These are phyloP conservation scores for Drosophila pseudoobscura DNA, from an alignment of 1,140 invertebrate species.

Conservation along the genomic window DNA sequence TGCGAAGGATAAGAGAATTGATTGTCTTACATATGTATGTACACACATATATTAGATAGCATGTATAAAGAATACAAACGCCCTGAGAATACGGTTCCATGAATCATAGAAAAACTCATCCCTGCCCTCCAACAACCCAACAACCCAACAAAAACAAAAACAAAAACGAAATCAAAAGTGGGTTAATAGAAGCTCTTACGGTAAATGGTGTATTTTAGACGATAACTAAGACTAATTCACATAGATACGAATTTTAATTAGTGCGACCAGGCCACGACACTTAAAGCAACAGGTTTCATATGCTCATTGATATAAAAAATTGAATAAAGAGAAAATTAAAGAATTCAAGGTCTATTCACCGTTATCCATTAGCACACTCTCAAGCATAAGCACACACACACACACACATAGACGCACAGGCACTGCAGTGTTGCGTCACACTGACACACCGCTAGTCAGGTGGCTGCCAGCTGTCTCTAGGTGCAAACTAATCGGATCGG, in stretches of 20 bases:
- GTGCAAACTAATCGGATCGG: constrained; percentile 1
- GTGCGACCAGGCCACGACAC: constrained; percentile 48
- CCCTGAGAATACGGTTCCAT: constrained; percentile 17
- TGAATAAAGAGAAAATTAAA: constrained; percentile 18
- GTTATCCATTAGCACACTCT: constrained; percentile 6
- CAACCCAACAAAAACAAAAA: constrained; percentile 6
- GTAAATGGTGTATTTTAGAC: constrained; percentile 32
- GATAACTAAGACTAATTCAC: constrained; percentile 68
- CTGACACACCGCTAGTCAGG: constrained; percentile 54
- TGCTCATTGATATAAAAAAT: constrained; percentile 61
- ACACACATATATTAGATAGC: no score
- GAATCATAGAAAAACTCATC: constrained; percentile 13
- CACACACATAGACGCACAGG: constrained; percentile 3
- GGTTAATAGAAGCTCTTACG: constrained; percentile 12
- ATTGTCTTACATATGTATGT: no score
- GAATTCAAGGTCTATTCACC: constrained; percentile 58
- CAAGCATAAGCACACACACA: constrained; percentile 15
- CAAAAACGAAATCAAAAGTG: constrained; percentile 26
- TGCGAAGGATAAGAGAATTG: constrained; percentile 27
- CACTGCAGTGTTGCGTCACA: constrained; percentile 56
- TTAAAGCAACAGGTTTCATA: constrained; percentile 58
- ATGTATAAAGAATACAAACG: no score
- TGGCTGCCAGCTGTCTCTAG: constrained; percentile 35
- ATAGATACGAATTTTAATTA: constrained; percentile 68
- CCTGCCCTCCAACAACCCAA: background rate